These are phyloP conservation scores for Capreolus pygargus DNA, from an alignment of 2,113 vertebrate genomes.

Conservation along the genomic window DNA sequence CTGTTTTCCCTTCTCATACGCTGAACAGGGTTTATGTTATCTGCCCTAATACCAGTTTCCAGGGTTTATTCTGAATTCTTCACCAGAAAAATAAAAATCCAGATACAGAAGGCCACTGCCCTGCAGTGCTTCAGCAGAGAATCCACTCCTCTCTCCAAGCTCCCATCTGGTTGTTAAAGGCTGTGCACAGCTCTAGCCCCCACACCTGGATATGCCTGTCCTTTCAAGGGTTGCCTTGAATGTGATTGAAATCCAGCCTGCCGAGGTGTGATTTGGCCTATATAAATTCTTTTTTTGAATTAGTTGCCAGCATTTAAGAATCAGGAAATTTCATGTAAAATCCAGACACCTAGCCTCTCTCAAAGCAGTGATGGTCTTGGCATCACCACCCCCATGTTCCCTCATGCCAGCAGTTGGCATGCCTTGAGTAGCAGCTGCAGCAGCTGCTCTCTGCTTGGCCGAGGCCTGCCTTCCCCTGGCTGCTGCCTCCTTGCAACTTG, in stretches of 20 bases:
- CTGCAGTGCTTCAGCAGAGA: not conserved
- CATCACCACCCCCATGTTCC: not conserved
- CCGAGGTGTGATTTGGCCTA: not conserved
- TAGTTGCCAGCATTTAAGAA: not conserved
- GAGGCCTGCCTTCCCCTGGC: not conserved
- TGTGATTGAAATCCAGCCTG: not conserved
- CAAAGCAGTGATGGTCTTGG: not conserved
- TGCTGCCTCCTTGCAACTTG: fast-evolving
- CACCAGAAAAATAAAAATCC: not conserved
- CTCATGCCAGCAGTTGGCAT: not conserved
- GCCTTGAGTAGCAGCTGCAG: not conserved
- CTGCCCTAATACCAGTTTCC: not conserved
- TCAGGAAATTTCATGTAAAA: not conserved
- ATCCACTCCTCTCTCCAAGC: fast-evolving
- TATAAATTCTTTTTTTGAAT: not conserved
- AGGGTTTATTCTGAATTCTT: not conserved
- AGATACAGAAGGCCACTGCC: not conserved
- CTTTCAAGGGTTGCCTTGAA: not conserved
- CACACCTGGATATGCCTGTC: not conserved
- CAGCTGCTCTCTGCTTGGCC: not conserved
- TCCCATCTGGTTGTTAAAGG: not conserved
- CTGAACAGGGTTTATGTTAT: not conserved
- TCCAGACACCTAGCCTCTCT: not conserved
- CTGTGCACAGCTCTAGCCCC: not conserved
- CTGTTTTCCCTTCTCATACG: not conserved